Base-by-base conservation (phyloP, 2,888 invertebrate genomes). In the Ferrisia virgata region DNA sequence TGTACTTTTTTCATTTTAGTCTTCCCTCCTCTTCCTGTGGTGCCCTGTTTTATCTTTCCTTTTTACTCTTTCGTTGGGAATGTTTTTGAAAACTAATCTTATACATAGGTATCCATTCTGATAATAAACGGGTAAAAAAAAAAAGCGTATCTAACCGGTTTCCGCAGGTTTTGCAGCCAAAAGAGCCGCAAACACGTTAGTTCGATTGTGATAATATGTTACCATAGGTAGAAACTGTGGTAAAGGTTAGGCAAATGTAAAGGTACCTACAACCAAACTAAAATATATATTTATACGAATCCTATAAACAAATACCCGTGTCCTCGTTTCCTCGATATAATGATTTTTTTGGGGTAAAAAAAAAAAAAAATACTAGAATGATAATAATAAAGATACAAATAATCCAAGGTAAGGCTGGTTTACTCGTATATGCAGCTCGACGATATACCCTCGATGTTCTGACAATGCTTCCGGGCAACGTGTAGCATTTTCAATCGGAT, bases 401-500 rank as follows among this genome's bases (percentile, higher is more conserved):
- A 53, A 53, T 53, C 53, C 53, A 53, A 53, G 53, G 53, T 11
- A 22, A 3, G 43, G 15, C n/a, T n/a, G n/a, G n/a, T n/a, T n/a
- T n/a, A n/a, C n/a, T n/a, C n/a, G n/a, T n/a, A n/a, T 43, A n/a
- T 43, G 6, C n/a, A 43, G 18, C 11, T 53, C 22, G 47, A 47
- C 47, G n/a, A 47, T 53, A 28, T 64, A 64, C 64, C 64, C 64
- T 64, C 64, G 64, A 64, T 64, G 3, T 1, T 28, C 25, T 28
- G 3, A 64, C 64, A 64, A 64, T 28, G 64, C 64, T 64, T 64
- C 64, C 64, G 64, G 53, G 64, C 64, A 64, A 22, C 58, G 58
- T 53, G 18, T 64, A 53, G 53, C 53, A 64, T 64, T 64, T 64
- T 64, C 64, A 64, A 64, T 64, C 64, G 64, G 64, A 64, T 64